A percentile compares a stretch with the other conserved stretches of the same genome.
Conservation (phyloP, 2,113 vertebrate genomes). For the Mus spicilegus region DNA sequence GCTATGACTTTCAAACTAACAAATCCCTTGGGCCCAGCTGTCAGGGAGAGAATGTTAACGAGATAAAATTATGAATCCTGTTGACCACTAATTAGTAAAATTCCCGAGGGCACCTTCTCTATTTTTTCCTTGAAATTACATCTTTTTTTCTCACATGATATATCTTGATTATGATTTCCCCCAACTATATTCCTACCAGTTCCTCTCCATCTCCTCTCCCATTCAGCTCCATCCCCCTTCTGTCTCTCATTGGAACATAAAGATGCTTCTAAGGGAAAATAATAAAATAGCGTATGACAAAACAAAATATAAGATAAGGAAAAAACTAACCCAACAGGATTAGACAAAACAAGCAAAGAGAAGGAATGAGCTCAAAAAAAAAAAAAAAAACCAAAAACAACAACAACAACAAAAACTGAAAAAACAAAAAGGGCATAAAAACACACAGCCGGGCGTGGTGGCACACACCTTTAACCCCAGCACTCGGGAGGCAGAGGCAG, state of each 20-base stretch:
- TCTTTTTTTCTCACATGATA: no score
- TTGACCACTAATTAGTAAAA: background rate
- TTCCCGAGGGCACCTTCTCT: no score
- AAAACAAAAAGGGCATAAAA: no score
- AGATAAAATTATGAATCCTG: slow-evolving; percentile 11
- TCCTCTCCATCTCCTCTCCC: background rate
- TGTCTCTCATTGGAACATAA: background rate
- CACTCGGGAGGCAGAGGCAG: no score
- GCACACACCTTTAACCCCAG: no score
- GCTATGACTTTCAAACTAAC: background rate
- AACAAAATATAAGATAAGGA: background rate
- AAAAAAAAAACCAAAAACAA: background rate
- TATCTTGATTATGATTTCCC: background rate
- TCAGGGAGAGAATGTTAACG: background rate
- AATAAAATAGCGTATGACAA: background rate
- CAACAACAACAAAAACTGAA: background rate
- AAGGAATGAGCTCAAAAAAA: background rate
- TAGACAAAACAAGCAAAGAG: background rate
- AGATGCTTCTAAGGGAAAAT: background rate
- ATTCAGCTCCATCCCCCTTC: background rate
- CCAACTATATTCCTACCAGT: background rate
- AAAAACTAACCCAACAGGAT: background rate
- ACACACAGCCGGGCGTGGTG: no score
- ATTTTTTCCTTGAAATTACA: no score
- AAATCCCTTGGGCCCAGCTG: background rate